Base-by-base conservation (phyloP, 1,140 invertebrate species). In the Trichogramma pretiosum region DNA sequence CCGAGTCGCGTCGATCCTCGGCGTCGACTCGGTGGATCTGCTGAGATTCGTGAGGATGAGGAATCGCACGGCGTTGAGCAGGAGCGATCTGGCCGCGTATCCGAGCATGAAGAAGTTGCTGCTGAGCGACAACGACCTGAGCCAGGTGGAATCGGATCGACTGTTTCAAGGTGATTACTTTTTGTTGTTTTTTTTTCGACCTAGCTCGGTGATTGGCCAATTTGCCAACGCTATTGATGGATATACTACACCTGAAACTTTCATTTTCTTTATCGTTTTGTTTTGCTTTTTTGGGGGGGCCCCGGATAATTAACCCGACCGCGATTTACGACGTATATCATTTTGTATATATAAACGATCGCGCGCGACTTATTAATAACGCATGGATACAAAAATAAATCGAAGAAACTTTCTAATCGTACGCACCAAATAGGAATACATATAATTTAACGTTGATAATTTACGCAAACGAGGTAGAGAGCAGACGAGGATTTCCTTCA, bases 41-140 rank as follows among this genome's bases (percentile, higher is more conserved):
- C 24, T 52, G 13, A 42, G 24, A 28, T 47, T 37, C 40, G 18
- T 24, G 4, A 23, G 16, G 2, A 33, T 52, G 19, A n/a, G n/a
- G n/a, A n/a, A n/a, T n/a, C 30, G 38, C 16, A 40, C 44, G 11
- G 33, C 32, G 0, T 11, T 47, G 9, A 7, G 5, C 23, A 34
- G 45, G 7, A 13, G 43, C 1, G 50, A 52, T 19, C 38, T 52
- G 8, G 21, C 17, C 13, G 34, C 23, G 1, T 52, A 52, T 34
- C 44, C 50, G 4, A 14, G 26, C 2, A 17, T 52, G 2, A 37
- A 38, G 21, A 47, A 13, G 1, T 33, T 52, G 16, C 11, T 30
- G 0, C 34, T 52, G 1, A 32, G 33, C 17, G 43, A 52, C 28
- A 52, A 52, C 14, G 28, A 47, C 9, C 10, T 52, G 17, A 10